Evolutionary conservation across 2,113 vertebrate species (phyloP).

Genomic region (Nicator chloris): DNA sequence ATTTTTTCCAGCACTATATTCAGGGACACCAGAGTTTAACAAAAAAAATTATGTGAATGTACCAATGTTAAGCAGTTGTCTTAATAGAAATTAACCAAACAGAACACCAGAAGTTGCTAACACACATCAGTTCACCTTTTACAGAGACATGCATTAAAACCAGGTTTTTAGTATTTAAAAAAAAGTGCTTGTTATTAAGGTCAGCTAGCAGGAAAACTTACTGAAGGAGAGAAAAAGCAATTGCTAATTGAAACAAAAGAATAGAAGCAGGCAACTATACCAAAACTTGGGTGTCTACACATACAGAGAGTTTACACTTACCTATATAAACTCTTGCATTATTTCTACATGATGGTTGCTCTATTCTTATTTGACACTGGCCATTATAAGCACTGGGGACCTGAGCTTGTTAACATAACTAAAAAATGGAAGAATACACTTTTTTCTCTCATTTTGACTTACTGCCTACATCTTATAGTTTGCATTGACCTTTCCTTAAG

Average conservation of each 20-base stretch:
- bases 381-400: background rate
- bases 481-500: conserved; percentile 24
- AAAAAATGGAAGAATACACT: background rate
- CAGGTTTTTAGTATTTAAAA: background rate
- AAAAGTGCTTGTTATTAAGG: background rate
- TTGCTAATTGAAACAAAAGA: background rate
- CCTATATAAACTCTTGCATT: background rate
- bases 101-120: background rate
- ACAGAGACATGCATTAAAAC: background rate
- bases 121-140: background rate
- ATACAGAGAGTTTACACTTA: background rate
- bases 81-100: background rate
- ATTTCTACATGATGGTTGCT: background rate
- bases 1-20: background rate
- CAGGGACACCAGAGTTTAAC: background rate
- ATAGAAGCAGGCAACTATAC: background rate
- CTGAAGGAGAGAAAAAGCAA: background rate
- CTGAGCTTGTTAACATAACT: background rate
- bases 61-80: background rate
- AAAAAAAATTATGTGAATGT: background rate
- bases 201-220: background rate
- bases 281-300: accelerated
- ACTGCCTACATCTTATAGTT: background rate
- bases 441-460: conserved; percentile 2
- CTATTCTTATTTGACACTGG: background rate